These are phyloP conservation scores for Grammomys surdaster DNA, from an alignment of 2,113 vertebrate genomes.

Conservation along the genomic window DNA sequence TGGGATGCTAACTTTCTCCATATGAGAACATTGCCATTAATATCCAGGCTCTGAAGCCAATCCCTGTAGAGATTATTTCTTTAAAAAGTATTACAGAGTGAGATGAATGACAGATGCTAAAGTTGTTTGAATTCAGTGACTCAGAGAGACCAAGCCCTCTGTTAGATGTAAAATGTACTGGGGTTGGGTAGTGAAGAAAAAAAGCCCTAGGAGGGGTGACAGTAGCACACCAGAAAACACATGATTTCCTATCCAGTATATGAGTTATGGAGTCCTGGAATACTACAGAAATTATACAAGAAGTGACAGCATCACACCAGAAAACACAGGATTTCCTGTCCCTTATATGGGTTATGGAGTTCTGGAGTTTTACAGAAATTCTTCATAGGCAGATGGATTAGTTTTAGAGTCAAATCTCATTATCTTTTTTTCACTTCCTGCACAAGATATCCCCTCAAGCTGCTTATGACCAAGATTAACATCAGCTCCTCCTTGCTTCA, in stretches of 20 bases:
- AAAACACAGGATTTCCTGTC: background rate
- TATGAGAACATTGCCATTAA: background rate
- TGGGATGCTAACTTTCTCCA: background rate
- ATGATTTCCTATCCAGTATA: too few relatives aligned
- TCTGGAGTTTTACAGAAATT: background rate
- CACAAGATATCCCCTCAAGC: background rate
- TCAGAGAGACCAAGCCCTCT: background rate
- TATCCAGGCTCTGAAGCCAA: background rate
- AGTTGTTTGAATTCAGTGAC: background rate
- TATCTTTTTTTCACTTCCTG: background rate
- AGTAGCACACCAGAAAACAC: too few relatives aligned
- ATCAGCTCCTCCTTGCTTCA: background rate
- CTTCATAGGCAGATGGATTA: background rate
- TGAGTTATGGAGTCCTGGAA: too few relatives aligned
- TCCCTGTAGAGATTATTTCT: background rate
- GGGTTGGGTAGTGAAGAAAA: background rate
- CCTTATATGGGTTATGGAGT: accelerated
- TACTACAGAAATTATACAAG: too few relatives aligned
- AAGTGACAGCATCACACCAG: background rate
- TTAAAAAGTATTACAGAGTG: background rate
- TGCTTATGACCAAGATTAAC: background rate
- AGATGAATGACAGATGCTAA: background rate
- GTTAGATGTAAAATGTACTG: background rate
- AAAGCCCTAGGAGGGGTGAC: background rate
- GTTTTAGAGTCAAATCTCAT: background rate